These are phyloP conservation scores for Tholera decimalis DNA, from an alignment of 2,888 invertebrate genomes.

Conservation along the genomic window DNA sequence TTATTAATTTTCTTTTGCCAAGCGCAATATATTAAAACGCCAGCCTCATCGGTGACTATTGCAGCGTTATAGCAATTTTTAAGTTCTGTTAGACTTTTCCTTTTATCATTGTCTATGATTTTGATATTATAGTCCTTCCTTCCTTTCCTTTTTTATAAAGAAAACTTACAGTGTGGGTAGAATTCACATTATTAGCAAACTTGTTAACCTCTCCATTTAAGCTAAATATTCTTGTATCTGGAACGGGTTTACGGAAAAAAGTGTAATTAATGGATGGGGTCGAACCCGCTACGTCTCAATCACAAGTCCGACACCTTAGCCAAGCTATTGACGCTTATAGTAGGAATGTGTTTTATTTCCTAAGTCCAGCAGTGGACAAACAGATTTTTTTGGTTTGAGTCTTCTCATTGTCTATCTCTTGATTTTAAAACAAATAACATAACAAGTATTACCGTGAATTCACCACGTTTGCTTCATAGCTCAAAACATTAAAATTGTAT, in stretches of 20 bases:
- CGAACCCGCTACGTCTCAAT: too few relatives aligned
- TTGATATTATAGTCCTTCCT: too few relatives aligned
- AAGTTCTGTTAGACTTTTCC: background rate
- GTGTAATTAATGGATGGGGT: too few relatives aligned
- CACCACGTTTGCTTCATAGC: background rate
- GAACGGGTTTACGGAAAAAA: too few relatives aligned
- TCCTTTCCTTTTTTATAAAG: too few relatives aligned
- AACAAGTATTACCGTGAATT: background rate
- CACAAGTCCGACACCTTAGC: too few relatives aligned
- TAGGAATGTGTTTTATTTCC: background rate
- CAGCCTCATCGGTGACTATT: slow-evolving; percentile 14
- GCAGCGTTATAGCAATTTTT: slow-evolving; percentile 19
- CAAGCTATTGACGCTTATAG: too few relatives aligned
- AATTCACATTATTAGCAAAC: too few relatives aligned
- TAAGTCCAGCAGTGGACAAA: too few relatives aligned
- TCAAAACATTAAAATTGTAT: slow-evolving; percentile 14
- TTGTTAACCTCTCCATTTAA: too few relatives aligned
- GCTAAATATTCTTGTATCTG: too few relatives aligned
- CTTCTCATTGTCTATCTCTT: background rate
- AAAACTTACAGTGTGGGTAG: too few relatives aligned
- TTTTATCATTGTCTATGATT: background rate
- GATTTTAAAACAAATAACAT: background rate
- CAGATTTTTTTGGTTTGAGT: background rate
- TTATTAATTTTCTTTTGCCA: slow-evolving; percentile 7
- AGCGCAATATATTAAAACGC: slow-evolving; percentile 15